These are phyloP conservation scores for Ophion ventricosus DNA, from an alignment of 2,888 invertebrate genomes.

Conservation along the genomic window DNA sequence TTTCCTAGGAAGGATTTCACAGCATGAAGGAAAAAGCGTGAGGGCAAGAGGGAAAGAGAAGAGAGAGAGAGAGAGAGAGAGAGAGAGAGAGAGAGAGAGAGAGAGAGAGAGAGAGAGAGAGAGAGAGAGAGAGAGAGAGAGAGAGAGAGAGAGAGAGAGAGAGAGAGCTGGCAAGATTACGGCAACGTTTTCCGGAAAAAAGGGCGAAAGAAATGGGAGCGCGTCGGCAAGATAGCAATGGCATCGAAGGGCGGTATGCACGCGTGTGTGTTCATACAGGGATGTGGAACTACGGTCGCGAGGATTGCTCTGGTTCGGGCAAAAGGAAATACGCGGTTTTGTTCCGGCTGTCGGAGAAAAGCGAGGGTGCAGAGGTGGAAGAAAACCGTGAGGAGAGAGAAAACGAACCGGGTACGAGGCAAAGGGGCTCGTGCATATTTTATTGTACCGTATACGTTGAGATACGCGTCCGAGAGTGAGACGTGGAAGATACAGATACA, in stretches of 20 bases:
- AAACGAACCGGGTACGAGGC: slow-evolving; percentile 42
- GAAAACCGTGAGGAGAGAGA: slow-evolving; percentile 12
- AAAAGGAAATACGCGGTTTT: slow-evolving; percentile 27
- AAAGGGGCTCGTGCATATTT: slow-evolving; percentile 69
- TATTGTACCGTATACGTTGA: slow-evolving; percentile 30
- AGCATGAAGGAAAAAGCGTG: slow-evolving; percentile 26
- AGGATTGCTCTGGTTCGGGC: slow-evolving; percentile 18
- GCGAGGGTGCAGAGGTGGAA: neutral
- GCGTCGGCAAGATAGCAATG: neutral
- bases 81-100: neutral
- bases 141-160: neutral
- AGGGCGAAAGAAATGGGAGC: neutral
- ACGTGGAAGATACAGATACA: neutral
- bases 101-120: slow-evolving; percentile 6
- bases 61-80: neutral
- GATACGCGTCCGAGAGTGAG: slow-evolving; percentile 53
- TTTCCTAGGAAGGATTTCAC: slow-evolving; percentile 39
- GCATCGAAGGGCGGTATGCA: slow-evolving; percentile 16
- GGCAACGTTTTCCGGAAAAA: slow-evolving; percentile 4
- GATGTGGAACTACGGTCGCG: slow-evolving; percentile 5
- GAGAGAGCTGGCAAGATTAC: slow-evolving; percentile 1
- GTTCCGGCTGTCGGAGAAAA: neutral
- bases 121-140: neutral
- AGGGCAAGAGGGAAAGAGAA: neutral
- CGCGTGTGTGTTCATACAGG: neutral